Conservation (phyloP, 2,888 invertebrate genomes). For the Lasius platythorax region DNA sequence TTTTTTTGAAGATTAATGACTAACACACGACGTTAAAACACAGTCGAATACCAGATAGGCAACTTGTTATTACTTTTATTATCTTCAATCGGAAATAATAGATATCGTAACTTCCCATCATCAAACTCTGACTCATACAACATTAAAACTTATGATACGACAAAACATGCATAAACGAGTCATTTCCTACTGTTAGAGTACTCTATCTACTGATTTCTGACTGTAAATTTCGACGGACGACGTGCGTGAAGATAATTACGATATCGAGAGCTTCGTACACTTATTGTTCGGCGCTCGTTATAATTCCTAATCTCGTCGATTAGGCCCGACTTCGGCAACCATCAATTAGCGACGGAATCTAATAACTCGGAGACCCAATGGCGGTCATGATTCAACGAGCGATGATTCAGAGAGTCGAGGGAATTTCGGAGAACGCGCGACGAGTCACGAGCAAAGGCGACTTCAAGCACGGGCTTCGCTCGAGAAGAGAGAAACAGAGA, state of each 20-base stretch:
- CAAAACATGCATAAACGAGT: slow-evolving; percentile 5
- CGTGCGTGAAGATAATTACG: not conserved
- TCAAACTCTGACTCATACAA: not conserved
- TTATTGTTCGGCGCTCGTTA: slow-evolving; percentile 26
- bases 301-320: slow-evolving; percentile 30
- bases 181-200: not conserved
- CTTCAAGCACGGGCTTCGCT: too few relatives aligned
- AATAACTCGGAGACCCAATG: slow-evolving; percentile 14
- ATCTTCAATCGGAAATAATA: not conserved
- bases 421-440: slow-evolving; percentile 25
- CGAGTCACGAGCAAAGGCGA: slow-evolving; percentile 2
- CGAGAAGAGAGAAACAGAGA: too few relatives aligned
- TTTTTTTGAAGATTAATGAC: not conserved
- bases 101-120: not conserved
- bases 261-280: slow-evolving; percentile 18
- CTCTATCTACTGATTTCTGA: slow-evolving; percentile 10
- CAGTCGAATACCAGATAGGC: not conserved
- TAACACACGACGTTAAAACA: not conserved
- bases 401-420: slow-evolving; percentile 39
- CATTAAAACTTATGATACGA: not conserved
- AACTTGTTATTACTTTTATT: not conserved
- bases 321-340: not conserved
- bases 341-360: slow-evolving; percentile 38
- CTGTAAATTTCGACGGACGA: not conserved
- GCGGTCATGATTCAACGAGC: slow-evolving; percentile 24